phyloP scores from a whole-genome alignment of 2,113 vertebrate genomes.

The Lethenteron reissneri region DNA sequence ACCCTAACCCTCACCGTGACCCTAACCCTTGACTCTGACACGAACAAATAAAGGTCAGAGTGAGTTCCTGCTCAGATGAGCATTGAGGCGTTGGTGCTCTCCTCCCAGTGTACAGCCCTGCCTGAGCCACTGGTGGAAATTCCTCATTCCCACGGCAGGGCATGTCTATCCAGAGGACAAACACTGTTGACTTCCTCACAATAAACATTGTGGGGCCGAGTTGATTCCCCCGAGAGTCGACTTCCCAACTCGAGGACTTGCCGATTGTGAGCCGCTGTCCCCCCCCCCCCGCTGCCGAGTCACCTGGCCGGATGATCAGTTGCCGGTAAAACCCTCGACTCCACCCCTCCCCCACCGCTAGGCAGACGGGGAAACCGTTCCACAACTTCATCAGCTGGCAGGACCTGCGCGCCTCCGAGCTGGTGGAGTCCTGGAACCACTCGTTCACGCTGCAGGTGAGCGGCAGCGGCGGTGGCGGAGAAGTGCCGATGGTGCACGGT shows the following conservation, averaged over 20 bases:
- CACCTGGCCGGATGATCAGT: not conserved
- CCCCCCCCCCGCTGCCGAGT: not conserved
- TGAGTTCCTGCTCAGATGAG: too few relatives aligned
- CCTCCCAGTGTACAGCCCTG: too few relatives aligned
- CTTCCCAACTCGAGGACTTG: not conserved
- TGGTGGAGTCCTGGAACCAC: conserved; percentile 65
- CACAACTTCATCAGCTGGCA: conserved; percentile 98
- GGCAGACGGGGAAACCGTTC: conserved; percentile 59
- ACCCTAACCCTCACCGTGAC: too few relatives aligned
- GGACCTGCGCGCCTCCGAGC: conserved; percentile 49
- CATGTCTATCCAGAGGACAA: too few relatives aligned
- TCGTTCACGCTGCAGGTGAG: conserved; percentile 60
- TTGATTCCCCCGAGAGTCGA: not conserved
- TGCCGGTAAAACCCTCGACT: not conserved
- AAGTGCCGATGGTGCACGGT: too few relatives aligned
- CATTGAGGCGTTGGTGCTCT: too few relatives aligned
- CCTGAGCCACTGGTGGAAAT: too few relatives aligned
- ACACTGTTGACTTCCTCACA: not conserved
- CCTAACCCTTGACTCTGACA: too few relatives aligned
- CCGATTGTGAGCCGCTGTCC: not conserved
- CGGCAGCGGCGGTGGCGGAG: too few relatives aligned
- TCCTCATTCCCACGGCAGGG: too few relatives aligned
- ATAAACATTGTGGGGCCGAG: not conserved
- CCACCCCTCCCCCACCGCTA: conserved; percentile 19
- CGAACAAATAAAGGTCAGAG: too few relatives aligned